phyloP scores from a whole-genome alignment of 2,888 invertebrate genomes.

The Gerosis bhagava region DNA sequence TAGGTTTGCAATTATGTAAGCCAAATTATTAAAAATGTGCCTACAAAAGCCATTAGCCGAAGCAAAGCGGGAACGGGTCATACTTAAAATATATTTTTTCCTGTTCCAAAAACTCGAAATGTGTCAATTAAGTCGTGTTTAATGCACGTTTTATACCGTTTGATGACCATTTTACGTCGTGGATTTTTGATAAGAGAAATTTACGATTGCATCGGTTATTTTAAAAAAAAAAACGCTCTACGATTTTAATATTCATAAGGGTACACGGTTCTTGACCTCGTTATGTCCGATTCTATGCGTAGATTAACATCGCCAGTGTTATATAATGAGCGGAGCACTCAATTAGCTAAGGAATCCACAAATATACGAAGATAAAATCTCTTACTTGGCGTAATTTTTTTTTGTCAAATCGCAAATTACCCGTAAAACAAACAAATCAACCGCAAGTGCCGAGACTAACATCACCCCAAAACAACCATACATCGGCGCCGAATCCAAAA shows the following conservation, averaged over 20 bases:
- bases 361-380: constrained; percentile 47
- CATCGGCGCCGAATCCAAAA: constrained; percentile 47
- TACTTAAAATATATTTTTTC: constrained; percentile 33
- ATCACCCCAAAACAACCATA: constrained; percentile 57
- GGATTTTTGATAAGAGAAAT: constrained; percentile 38
- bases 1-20: too few relatives aligned
- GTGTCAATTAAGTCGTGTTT: constrained; percentile 40
- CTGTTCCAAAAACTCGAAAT: constrained; percentile 31
- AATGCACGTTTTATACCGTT: constrained; percentile 34
- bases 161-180: constrained; percentile 39
- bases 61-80: too few relatives aligned
- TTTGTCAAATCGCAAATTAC: constrained; percentile 68
- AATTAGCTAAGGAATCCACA: constrained; percentile 54
- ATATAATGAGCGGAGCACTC: constrained; percentile 59
- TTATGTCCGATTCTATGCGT: constrained; percentile 60
- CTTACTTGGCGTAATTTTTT: too few relatives aligned
- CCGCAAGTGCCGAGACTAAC: constrained; percentile 65
- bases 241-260: constrained; percentile 69
- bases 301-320: constrained; percentile 59
- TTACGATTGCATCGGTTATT: constrained; percentile 47
- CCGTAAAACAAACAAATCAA: constrained; percentile 75
- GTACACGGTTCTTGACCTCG: constrained; percentile 65
- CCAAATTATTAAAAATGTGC: too few relatives aligned
- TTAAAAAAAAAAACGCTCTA: constrained; percentile 38
- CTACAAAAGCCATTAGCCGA: too few relatives aligned